Evolutionary conservation across 2,113 vertebrate genomes (phyloP), one percentile per base, ranked within the genome.

Genomic region (Zosterops lateralis): DNA sequence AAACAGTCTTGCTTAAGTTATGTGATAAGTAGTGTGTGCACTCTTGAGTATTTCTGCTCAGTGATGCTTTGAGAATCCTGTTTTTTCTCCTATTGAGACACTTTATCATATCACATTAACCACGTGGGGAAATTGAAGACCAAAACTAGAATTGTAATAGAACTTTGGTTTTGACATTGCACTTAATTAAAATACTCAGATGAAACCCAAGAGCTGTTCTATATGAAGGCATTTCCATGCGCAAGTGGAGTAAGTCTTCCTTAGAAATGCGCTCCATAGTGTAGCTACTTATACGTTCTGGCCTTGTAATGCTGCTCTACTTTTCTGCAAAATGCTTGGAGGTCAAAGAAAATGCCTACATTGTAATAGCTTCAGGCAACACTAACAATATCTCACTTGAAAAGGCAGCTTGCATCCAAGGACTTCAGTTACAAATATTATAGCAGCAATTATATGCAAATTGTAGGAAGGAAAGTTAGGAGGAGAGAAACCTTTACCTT

Each of bases 41-140:
- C 89, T 83, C 79, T 50, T 57, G 83, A 88, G 83, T 65, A 68
- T 76, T 90, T 93, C 79, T 77, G 64, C 34, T 90, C 75, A 80
- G 5, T 0, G 21, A 32, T 77, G 47, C 47, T 57, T 73, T 76
- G 64, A 88, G 71, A 34, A 17, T 38, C n/a, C 67, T 80, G 36
- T 0, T 61, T 79, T 87, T 93, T 42, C 25, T 77, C 44, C 67
- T 64, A 14, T 58, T 83, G 45, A 86, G 58, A 26, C 4, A 12
- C 29, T 21, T 45, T 80, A 83, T 94, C 45, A 61, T 68, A 79
- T 36, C 47, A 32, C 42, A 26, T 85, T 80, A 88, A 34, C 29
- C 42, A 58, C 60, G 42, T 50, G 50, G 60, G 79, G 64, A 86
- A 93, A 76, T 67, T 90, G 29, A 85, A 83, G 56, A 88, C 42